Evolutionary conservation across 2,888 invertebrate species (phyloP).

Genomic region (Caenorhabditis wallacei): DNA sequence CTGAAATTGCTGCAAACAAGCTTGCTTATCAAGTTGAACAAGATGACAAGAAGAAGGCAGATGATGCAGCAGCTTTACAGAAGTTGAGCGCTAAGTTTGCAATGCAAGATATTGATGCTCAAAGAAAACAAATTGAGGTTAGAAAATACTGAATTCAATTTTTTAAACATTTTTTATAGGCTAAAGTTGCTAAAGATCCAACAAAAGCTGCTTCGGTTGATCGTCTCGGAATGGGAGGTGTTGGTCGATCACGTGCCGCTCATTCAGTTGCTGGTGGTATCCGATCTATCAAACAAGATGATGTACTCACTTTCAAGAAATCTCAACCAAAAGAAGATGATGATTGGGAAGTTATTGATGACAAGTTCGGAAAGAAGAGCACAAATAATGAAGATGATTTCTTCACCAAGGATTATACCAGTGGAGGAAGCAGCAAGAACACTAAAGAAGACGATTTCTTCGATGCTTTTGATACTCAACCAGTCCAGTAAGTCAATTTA

Average conservation of each 20-base stretch:
- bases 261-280: constrained; percentile 81
- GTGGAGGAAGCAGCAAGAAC: constrained; percentile 48
- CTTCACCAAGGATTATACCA: constrained; percentile 66
- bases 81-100: constrained; percentile 86
- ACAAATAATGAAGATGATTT: constrained; percentile 67
- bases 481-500: constrained; percentile 59
- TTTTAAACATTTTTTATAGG: constrained; percentile 54
- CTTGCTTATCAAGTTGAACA: constrained; percentile 68
- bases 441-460: constrained; percentile 79
- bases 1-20: constrained; percentile 66
- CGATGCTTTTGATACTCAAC: constrained; percentile 75
- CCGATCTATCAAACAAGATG: constrained; percentile 76
- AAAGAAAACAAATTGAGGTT: constrained; percentile 82
- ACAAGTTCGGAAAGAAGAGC: constrained; percentile 53
- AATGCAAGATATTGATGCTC: constrained; percentile 88
- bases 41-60: constrained; percentile 40
- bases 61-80: constrained; percentile 50
- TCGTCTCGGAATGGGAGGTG: constrained; percentile 92
- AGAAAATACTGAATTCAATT: background rate
- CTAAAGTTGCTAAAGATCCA: constrained; percentile 87
- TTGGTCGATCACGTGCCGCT: constrained; percentile 71
- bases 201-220: constrained; percentile 92
- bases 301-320: constrained; percentile 52
- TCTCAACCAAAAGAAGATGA: constrained; percentile 70
- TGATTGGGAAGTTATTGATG: constrained; percentile 81